Evolutionary conservation across 2,888 invertebrate genomes (phyloP).

Genomic region (Drosophila nr. medialis): DNA sequence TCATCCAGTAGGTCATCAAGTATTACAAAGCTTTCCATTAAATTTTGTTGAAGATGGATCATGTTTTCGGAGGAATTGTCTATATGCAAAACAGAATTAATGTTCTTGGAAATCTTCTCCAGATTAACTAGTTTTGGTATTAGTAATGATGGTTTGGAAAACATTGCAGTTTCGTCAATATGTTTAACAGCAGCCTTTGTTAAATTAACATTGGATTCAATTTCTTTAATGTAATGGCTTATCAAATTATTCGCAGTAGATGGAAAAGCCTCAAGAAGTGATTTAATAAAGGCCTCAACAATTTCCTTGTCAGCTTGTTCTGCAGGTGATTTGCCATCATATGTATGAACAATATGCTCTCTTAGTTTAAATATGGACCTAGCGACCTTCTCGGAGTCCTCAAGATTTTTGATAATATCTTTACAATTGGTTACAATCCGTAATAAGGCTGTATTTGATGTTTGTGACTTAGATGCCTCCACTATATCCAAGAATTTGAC

Average conservation of each 20-base stretch:
- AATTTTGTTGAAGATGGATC: constrained; percentile 72
- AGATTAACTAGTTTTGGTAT: constrained; percentile 48
- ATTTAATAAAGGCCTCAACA: constrained; percentile 50
- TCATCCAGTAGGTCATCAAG: constrained; percentile 68
- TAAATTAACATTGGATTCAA: constrained; percentile 43
- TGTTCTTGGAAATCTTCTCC: constrained; percentile 45
- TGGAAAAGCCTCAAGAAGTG: constrained; percentile 43
- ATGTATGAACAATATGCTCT: constrained; percentile 81
- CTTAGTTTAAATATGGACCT: constrained; percentile 76
- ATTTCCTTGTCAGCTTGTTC: constrained; percentile 33
- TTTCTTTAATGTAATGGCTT: constrained; percentile 39
- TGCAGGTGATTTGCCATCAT: constrained; percentile 64
- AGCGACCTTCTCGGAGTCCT: constrained; percentile 47
- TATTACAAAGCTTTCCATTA: constrained; percentile 79
- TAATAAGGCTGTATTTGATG: constrained; percentile 5
- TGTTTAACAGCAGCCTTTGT: constrained; percentile 40
- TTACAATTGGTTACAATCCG: constrained; percentile 24
- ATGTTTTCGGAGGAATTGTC: constrained; percentile 72
- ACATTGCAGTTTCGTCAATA: constrained; percentile 42
- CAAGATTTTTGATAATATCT: constrained; percentile 42
- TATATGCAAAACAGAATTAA: constrained; percentile 28
- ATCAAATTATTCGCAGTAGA: constrained; percentile 39
- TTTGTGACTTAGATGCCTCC: constrained; percentile 2
- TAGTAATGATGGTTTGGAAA: constrained; percentile 39
- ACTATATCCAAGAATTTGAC: constrained; percentile 21